These are phyloP conservation scores for Entomobrya proxima DNA, from an alignment of 2,888 invertebrate species.

Conservation along the genomic window DNA sequence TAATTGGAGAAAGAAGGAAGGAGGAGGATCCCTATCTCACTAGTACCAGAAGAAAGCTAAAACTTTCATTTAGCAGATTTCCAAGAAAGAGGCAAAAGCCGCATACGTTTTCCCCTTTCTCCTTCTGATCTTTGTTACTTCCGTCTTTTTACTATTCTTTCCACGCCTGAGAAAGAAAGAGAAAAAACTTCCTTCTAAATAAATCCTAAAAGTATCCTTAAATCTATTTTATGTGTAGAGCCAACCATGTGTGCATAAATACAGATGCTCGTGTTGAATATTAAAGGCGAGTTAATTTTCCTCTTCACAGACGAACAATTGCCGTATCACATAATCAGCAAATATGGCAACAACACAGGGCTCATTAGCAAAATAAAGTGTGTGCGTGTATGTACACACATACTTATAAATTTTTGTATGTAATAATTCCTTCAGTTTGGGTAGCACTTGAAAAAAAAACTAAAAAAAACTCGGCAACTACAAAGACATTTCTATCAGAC, in stretches of 20 bases:
- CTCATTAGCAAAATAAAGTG: too few species aligned
- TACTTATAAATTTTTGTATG: too few species aligned
- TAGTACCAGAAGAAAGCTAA: neutral
- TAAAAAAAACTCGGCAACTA: too few species aligned
- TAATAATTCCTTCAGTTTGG: too few species aligned
- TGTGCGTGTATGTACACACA: too few species aligned
- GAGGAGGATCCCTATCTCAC: neutral
- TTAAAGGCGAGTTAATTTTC: neutral
- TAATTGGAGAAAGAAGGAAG: too few species aligned
- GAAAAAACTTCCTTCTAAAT: neutral
- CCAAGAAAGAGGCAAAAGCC: neutral
- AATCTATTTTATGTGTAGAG: constrained; percentile 1
- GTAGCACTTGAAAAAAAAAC: too few species aligned
- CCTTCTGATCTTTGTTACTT: constrained; percentile 5
- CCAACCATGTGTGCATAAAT: constrained; percentile 23
- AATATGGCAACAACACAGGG: too few species aligned
- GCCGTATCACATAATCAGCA: too few species aligned
- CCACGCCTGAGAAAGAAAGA: neutral
- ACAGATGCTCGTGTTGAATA: neutral
- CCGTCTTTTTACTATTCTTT: constrained; percentile 9
- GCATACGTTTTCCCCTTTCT: neutral
- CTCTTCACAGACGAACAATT: neutral
- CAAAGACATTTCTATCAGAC: too few species aligned
- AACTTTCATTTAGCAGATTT: constrained; percentile 36
- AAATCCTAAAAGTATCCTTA: constrained; percentile 7